Evolutionary conservation across 2,113 vertebrate species (phyloP).

Genomic region (Dipodomys ordii): DNA sequence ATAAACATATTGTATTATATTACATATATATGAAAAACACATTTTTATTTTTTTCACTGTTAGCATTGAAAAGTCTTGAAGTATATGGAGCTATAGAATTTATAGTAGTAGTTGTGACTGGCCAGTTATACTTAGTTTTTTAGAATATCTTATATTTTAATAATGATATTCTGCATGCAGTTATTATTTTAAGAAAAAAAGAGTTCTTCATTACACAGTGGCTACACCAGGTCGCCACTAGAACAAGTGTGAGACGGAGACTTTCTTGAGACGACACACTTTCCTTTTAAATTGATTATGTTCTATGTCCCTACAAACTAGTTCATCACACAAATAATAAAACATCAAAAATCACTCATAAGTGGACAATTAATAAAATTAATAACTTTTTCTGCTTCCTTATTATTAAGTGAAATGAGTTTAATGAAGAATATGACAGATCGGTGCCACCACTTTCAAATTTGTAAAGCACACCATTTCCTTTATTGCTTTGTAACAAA

Average conservation of each 20-base stretch:
- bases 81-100: background rate
- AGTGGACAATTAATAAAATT: background rate
- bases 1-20: conserved; percentile 4
- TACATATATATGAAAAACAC: background rate
- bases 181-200: conserved; percentile 4
- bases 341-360: background rate
- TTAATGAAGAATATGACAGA: background rate
- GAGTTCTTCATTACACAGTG: background rate
- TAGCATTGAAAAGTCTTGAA: conserved; percentile 15
- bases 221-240: background rate
- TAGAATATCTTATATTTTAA: background rate
- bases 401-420: background rate
- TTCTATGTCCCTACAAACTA: background rate
- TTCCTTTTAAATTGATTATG: background rate
- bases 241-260: background rate
- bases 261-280: background rate
- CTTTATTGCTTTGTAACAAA: background rate
- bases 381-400: background rate
- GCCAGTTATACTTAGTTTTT: background rate
- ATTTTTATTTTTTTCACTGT: background rate
- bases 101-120: background rate
- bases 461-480: background rate
- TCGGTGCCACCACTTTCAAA: background rate
- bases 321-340: background rate
- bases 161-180: background rate